These are phyloP conservation scores for Tinamus guttatus DNA, from an alignment of 2,113 vertebrate species.

Conservation along the genomic window DNA sequence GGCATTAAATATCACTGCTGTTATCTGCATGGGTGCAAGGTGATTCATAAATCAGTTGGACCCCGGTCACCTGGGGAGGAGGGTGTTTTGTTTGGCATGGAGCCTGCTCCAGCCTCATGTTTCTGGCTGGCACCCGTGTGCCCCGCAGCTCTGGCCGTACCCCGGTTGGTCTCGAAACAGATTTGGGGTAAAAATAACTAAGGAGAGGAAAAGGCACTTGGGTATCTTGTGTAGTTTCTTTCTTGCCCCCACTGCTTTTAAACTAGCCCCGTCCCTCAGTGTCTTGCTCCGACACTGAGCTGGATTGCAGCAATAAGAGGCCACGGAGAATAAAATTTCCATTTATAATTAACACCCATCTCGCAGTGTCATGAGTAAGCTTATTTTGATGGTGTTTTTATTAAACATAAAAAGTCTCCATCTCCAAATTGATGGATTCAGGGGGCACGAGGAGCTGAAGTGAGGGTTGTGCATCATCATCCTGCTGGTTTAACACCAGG, in stretches of 20 bases:
- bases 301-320: not conserved
- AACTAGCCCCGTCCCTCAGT: not conserved
- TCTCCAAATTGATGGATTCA: not conserved
- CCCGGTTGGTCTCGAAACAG: not conserved
- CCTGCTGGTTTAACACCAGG: not conserved
- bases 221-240: not conserved
- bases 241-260: not conserved
- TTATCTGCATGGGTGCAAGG: not conserved
- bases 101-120: not conserved
- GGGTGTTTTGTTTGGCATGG: not conserved
- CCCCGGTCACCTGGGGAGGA: not conserved
- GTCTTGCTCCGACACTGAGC: not conserved
- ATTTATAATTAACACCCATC: not conserved
- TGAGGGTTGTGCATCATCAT: not conserved
- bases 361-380: not conserved
- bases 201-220: accelerated
- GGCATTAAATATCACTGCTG: not conserved
- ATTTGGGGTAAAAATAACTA: not conserved
- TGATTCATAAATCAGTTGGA: accelerated
- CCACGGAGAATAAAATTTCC: not conserved
- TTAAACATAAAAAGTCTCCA: not conserved
- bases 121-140: not conserved
- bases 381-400: not conserved
- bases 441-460: not conserved
- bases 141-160: accelerated